Base-by-base conservation (phyloP, 2,888 invertebrate species). In the Apodemia mormo region DNA sequence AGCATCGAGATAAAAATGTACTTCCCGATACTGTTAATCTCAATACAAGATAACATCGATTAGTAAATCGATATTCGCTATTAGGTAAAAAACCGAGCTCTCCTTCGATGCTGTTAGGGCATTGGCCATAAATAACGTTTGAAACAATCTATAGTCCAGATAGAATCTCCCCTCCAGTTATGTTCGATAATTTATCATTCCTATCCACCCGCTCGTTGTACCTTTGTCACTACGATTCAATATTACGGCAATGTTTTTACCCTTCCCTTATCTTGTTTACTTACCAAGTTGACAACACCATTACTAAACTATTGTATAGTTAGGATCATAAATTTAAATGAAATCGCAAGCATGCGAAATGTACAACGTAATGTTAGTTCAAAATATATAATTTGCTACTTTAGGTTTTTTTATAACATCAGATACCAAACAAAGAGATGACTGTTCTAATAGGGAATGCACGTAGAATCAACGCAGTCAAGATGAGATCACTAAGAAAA, bases 71-170 rank as follows among this genome's bases (percentile, higher is more conserved):
- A 58, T 58, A 58, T 58, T 33, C 58, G 6, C 30, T 58, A 58
- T 30, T 58, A 33, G 29, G 61, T 33, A 33, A 61, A 52, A 61
- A 61, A 33, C 61, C 52, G 52, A 33, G 61, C 30, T 33, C 14
- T 33, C 33, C 49, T 45, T 9, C 30, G 37, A 14, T 14, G 33
- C 37, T 64, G 61, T 64, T 64, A 33, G 61, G 61, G 33, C n/a
- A 64, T 64, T 64, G 37, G 61, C 61, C 30, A 64, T 64, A 64
- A 64, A 64, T 64, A 64, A 64, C 37, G 61, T 64, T 64, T 37
- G 61, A 64, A 64, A 64, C 61, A 64, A 64, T 64, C 61, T 64
- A 64, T 64, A 64, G 61, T 10, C 33, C 61, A 64, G 61, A 64
- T 64, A 64, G 61, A 64, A 64, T 64, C 64, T 64, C 64, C 64